Evolutionary conservation across 2,797 vertebrate species (phyloP).

Genomic region (Bufotes viridis): DNA sequence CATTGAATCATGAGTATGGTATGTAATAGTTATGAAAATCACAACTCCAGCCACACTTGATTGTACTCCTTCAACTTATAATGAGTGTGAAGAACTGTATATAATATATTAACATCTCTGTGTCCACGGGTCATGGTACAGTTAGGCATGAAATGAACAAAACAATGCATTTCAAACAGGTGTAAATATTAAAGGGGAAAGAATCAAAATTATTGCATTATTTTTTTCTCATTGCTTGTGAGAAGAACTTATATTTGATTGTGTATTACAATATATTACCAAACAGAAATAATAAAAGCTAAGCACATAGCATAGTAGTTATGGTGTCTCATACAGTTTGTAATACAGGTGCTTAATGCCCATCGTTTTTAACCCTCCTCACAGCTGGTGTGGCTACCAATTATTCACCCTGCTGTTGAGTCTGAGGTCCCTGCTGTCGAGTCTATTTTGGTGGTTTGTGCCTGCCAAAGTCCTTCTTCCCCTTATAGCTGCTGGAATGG

Average conservation of each 20-base stretch:
- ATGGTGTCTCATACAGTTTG: background rate
- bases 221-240: background rate
- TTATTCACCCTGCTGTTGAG: no score
- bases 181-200: background rate
- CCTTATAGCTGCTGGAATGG: no score
- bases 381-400: no score
- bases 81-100: conserved; percentile 42
- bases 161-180: background rate
- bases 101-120: conserved; percentile 34
- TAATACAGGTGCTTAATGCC: no score
- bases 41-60: conserved; percentile 29
- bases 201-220: background rate
- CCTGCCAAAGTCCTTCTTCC: no score
- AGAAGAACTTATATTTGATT: background rate
- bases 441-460: no score
- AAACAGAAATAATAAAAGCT: background rate
- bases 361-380: no score
- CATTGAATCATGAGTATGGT: conserved; percentile 25
- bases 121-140: conserved; percentile 11
- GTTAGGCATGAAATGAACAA: conserved; percentile 33
- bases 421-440: no score
- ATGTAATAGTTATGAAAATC: conserved; percentile 42
- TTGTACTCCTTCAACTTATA: conserved; percentile 33
- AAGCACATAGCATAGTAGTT: background rate
- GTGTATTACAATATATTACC: background rate